These are phyloP conservation scores for Caenorhabditis sulstoni DNA, from an alignment of 2,888 invertebrate species.

Conservation along the genomic window DNA sequence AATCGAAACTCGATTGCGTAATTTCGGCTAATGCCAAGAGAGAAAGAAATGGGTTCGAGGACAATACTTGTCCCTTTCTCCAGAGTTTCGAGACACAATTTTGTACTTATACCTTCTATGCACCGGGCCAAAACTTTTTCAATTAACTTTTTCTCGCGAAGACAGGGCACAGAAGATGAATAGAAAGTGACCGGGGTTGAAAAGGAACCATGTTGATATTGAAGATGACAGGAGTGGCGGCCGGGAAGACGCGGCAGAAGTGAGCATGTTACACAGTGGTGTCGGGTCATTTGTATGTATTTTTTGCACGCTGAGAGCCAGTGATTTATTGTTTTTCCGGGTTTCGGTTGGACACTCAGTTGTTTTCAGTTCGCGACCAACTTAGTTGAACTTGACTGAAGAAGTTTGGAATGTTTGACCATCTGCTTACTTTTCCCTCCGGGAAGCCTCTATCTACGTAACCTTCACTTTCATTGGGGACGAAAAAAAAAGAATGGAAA, in stretches of 20 bases:
- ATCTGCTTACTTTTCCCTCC: conserved; percentile 15
- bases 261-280: conserved; percentile 48
- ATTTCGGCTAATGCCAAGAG: conserved; percentile 45
- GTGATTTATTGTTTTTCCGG: conserved; percentile 26
- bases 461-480: conserved; percentile 3
- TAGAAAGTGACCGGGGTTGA: background rate
- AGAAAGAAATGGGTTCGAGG: conserved; percentile 23
- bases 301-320: conserved; percentile 9
- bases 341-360: background rate
- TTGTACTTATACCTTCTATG: conserved; percentile 19
- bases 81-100: conserved; percentile 14
- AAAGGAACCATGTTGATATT: background rate
- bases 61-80: conserved; percentile 11
- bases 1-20: conserved; percentile 21
- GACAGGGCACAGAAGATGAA: conserved; percentile 9
- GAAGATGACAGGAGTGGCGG: background rate
- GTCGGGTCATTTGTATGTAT: conserved; percentile 48
- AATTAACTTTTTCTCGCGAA: conserved; percentile 6
- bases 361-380: background rate
- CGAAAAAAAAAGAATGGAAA: background rate
- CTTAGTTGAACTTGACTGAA: background rate
- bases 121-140: conserved; percentile 20
- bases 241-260: background rate
- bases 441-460: conserved; percentile 25
- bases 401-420: conserved; percentile 20